These are phyloP conservation scores for Drepanosiphum platanoidis DNA, from an alignment of 2,888 invertebrate species.

Conservation along the genomic window DNA sequence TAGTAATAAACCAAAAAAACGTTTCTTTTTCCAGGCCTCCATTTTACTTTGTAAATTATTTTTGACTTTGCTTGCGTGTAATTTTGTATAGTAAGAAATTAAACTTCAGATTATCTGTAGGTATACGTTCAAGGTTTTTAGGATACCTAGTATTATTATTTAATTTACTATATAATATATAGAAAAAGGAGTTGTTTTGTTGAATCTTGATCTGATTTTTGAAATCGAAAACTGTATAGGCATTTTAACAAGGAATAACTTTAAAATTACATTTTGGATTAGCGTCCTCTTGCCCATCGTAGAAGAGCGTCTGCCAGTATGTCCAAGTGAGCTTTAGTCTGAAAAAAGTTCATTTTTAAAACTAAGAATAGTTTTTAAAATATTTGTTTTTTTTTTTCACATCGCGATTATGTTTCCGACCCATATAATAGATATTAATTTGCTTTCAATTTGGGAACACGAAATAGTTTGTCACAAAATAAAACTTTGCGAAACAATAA, in stretches of 20 bases:
- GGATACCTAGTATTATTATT: constrained; percentile 15
- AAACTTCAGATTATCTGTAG: not conserved
- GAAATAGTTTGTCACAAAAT: constrained; percentile 43
- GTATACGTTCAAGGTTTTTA: constrained; percentile 1
- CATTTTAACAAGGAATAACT: constrained; percentile 17
- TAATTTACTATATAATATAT: not conserved
- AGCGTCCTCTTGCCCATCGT: constrained; percentile 94
- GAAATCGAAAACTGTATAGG: not conserved
- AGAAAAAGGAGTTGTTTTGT: constrained; percentile 8
- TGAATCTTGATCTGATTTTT: constrained; percentile 12
- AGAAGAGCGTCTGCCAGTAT: constrained; percentile 92
- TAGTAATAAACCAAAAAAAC: not conserved
- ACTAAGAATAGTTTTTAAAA: constrained; percentile 35
- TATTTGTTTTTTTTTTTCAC: constrained; percentile 13
- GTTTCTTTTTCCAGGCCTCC: not conserved
- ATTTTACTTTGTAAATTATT: constrained; percentile 15
- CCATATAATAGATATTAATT: not conserved
- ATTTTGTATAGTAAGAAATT: not conserved
- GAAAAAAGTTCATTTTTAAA: constrained; percentile 68
- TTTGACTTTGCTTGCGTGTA: not conserved
- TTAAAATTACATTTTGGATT: constrained; percentile 67
- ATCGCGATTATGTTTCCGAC: not conserved
- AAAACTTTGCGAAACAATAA: not conserved
- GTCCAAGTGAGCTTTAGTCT: constrained; percentile 96
- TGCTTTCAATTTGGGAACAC: not conserved